Percentiles rank a stretch among this genome's conserved stretches.
These are phyloP conservation scores for Stenoptilia bipunctidactyla DNA, from an alignment of 2,888 invertebrate species.

Conservation along the genomic window DNA sequence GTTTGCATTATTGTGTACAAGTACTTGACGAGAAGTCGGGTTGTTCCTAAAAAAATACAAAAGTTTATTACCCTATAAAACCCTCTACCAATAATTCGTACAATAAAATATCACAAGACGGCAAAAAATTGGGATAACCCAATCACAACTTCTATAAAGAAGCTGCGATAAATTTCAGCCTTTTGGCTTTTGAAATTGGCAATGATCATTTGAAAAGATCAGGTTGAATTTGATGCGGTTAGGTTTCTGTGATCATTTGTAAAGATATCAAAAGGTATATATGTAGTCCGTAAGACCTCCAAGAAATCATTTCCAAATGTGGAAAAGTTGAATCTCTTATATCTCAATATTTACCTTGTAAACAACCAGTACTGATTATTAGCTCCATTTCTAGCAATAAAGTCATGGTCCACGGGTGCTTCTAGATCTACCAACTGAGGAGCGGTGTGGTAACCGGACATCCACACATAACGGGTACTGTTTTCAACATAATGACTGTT, in stretches of 20 bases:
- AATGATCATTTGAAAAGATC: not conserved
- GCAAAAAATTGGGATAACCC: no score
- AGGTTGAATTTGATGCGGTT: no score
- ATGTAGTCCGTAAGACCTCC: no score
- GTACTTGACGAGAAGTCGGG: conserved; percentile 29
- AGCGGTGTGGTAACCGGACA: conserved; percentile 43
- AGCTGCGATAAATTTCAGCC: no score
- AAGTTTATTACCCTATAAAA: no score
- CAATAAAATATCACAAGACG: not conserved
- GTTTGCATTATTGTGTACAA: conserved; percentile 32
- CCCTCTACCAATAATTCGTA: no score
- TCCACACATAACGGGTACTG: conserved; percentile 53
- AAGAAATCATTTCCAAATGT: no score
- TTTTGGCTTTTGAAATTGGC: not conserved
- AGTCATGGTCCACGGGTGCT: conserved; percentile 23
- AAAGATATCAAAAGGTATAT: no score
- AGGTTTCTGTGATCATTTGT: no score
- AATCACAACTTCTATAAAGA: no score
- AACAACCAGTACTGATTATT: conserved; percentile 46
- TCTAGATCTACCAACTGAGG: conserved; percentile 43
- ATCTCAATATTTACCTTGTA: conserved; percentile 29
- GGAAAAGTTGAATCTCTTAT: no score
- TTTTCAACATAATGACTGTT: conserved; percentile 57
- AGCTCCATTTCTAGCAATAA: conserved; percentile 33
- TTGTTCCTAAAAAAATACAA: conserved; percentile 31